Evolutionary conservation across 1,140 invertebrate species (phyloP), one percentile per base, ranked within the genome.

Genomic region (Nasonia vitripennis): DNA sequence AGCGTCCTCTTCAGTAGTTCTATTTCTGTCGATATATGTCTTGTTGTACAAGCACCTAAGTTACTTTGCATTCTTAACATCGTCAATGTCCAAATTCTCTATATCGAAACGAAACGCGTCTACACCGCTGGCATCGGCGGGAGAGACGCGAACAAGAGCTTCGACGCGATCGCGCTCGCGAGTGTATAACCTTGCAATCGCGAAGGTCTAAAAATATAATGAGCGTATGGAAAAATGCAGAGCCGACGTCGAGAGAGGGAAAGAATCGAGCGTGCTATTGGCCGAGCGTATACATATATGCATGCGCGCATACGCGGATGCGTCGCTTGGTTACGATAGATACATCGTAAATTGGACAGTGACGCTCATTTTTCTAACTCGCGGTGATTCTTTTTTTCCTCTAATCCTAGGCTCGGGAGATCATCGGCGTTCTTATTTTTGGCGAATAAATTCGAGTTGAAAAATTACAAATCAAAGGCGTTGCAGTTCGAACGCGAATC

Each of bases 281-380:
- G 74, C n/a, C n/a, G 31, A 12, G 67, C 6, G n/a, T 27, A 70
- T 20, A 55, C 12, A 55, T 20, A 37, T 37, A 74, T 51, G 31
- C 20, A 71, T 31, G 23, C 41, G 74, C 81, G 41, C 70, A 51
- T 37, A 81, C 84, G 84, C 86, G 79, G 78, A 84, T 71, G 78
- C 81, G 79, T 85, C 23, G 78, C 78, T 55, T 51, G 41, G 81
- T 75, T 87, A 80, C 78, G 87, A 89, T 87, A 85, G 86, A 90
- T 91, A 91, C 89, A 91, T 90, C 85, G 88, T 88, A 88, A 90
- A 91, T 91, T 89, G 88, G 87, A 87, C 89, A 89, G 88, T 90
- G 89, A 89, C 83, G 85, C 68, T 74, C 77, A 75, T 81, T 67
- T 51, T 74, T 27, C 27, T 75, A 11, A 17, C 20, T 37, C 34